These are phyloP conservation scores for Myiozetetes cayanensis DNA, from an alignment of 2,113 vertebrate genomes.

Conservation along the genomic window DNA sequence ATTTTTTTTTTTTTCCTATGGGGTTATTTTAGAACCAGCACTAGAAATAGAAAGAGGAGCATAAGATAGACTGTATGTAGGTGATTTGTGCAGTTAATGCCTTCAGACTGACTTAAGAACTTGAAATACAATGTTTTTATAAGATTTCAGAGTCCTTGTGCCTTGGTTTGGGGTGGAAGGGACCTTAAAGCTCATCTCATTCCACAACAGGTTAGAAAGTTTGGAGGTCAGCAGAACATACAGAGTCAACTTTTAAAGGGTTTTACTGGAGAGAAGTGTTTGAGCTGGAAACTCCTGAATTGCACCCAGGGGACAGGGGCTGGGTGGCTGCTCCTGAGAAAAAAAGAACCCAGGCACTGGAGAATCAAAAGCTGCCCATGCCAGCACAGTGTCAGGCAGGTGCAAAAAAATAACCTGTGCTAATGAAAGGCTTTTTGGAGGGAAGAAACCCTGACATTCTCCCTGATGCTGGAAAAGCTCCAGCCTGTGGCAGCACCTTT, in stretches of 20 bases:
- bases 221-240: not conserved
- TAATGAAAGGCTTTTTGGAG: not conserved
- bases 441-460: not conserved
- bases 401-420: accelerated
- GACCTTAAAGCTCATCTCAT: not conserved
- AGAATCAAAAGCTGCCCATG: not conserved
- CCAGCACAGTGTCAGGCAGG: not conserved
- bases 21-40: not conserved
- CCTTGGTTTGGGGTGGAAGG: not conserved
- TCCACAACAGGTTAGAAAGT: not conserved
- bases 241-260: not conserved
- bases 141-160: not conserved
- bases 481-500: not conserved
- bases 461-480: not conserved
- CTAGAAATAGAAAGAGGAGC: not conserved
- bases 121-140: not conserved
- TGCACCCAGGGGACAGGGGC: not conserved
- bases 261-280: not conserved
- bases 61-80: not conserved
- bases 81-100: not conserved
- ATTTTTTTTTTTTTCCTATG: not conserved
- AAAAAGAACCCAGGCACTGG: not conserved
- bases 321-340: not conserved
- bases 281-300: not conserved
- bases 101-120: not conserved